Evolutionary conservation across 2,888 invertebrate species (phyloP), one percentile per base, ranked within the genome.

Genomic region (Troides helena): DNA sequence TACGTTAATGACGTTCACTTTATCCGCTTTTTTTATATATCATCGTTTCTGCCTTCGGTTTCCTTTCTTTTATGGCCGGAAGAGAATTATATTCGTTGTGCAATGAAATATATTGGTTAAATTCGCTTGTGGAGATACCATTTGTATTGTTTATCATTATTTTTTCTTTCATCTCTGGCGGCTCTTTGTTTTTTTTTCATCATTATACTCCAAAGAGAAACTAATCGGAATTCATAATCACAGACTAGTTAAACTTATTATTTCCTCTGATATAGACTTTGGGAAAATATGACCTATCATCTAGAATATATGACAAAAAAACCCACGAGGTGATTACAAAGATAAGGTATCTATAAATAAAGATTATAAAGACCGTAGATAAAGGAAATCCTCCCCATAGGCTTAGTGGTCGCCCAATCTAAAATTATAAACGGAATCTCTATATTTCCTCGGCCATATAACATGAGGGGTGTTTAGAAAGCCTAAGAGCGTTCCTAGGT

Each of bases 341-440:
- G 56, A 56, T 56, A 56, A 56, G 8, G 6, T 21, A 56, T 21
- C 46, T 46, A 67, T 68, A 68, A 65, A 65, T 71, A 68, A 71
- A 65, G 53, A 68, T 63, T 66, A 53, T 59, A 62, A 62, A 62
- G 65, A 62, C 36, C 65, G 61, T 23, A 43, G 68, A 65, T 65
- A 71, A 62, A 68, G 58, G 43, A 68, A 65, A 68, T 65, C 68
- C 65, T 59, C 60, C 60, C 65, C 65, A 56, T 64, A 63, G 62
- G 65, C 68, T 68, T 67, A 61, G 63, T 60, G 71, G 71, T 72
- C 73, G 70, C 68, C 69, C 71, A 69, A 77, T 77, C 73, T 76
- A 67, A 78, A 77, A 77, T 77, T 78, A 75, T 77, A 77, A 77
- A 68, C 74, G 74, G 73, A 76, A 76, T 77, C 69, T 74, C 72